Evolutionary conservation across 1,140 invertebrate species (phyloP).

Genomic region (Eumeta japonica): DNA sequence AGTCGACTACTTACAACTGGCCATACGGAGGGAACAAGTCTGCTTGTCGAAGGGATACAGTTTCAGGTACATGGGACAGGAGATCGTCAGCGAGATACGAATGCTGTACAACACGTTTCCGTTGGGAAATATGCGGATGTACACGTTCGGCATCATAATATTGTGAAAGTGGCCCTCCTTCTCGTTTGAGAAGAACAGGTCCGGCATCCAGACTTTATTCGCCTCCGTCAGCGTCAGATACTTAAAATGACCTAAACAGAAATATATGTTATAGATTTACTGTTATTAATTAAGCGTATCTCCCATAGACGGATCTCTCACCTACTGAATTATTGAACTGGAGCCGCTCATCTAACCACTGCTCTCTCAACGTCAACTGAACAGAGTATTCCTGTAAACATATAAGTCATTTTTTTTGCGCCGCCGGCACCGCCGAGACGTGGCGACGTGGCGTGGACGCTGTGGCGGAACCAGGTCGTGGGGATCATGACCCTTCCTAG

Average conservation of each 20-base stretch:
- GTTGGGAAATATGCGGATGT: constrained; percentile 93
- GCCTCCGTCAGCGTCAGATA: constrained; percentile 91
- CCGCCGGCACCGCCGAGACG: too few relatives aligned
- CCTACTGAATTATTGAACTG: constrained; percentile 86
- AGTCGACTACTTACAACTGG: constrained; percentile 81
- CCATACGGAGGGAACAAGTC: constrained; percentile 89
- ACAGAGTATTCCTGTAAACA: constrained; percentile 87
- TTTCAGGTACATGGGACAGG: constrained; percentile 95
- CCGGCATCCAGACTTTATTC: constrained; percentile 94
- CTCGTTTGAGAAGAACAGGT: constrained; percentile 96
- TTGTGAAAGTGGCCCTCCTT: constrained; percentile 96
- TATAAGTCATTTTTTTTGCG: too few relatives aligned
- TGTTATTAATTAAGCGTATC: not conserved
- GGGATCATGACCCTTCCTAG: too few relatives aligned
- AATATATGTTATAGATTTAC: not conserved
- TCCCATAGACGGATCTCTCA: constrained; percentile 46
- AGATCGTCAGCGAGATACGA: constrained; percentile 88
- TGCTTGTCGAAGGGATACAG: constrained; percentile 92
- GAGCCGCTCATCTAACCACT: constrained; percentile 91
- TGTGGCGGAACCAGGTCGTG: too few relatives aligned
- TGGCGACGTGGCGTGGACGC: too few relatives aligned
- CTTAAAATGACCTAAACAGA: constrained; percentile 71
- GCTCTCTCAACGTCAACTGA: constrained; percentile 92
- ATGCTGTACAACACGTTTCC: constrained; percentile 96
- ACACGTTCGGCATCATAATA: constrained; percentile 96